Percentiles rank a stretch among this genome's conserved stretches.
Evolutionary conservation across 2,797 vertebrate species (phyloP).

Genomic region (Crenuchus spilurus): DNA sequence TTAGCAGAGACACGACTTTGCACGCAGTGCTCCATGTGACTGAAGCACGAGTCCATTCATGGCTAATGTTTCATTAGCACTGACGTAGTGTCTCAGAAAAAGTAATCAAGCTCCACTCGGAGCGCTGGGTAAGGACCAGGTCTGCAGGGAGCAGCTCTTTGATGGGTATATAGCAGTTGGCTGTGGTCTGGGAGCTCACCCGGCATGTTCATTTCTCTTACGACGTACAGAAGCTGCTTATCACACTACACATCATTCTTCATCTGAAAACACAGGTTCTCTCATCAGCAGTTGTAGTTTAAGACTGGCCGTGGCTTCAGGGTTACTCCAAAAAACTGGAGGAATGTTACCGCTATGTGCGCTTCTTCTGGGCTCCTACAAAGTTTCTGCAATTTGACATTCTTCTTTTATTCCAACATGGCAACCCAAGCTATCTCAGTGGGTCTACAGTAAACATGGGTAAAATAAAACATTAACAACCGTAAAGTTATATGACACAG

Average conservation of each 20-base stretch:
- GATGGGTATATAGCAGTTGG: slow-evolving; percentile 48
- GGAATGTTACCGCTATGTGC: too few relatives aligned
- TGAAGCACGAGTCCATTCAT: slow-evolving; percentile 47
- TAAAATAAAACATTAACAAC: not conserved
- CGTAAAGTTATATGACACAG: not conserved
- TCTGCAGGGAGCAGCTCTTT: slow-evolving; percentile 55
- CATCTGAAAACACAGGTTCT: not conserved
- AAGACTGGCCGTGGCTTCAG: not conserved
- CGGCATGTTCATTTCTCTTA: slow-evolving; percentile 11
- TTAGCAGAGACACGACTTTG: not conserved
- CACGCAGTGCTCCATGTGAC: slow-evolving; percentile 45
- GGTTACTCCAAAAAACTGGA: too few relatives aligned
- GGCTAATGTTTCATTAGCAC: slow-evolving; percentile 60
- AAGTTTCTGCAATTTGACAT: not conserved
- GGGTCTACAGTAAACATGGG: not conserved
- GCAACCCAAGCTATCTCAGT: not conserved
- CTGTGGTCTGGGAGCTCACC: slow-evolving; percentile 29
- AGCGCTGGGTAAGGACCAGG: slow-evolving; percentile 46
- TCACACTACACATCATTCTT: slow-evolving; percentile 9
- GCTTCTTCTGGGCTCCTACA: too few relatives aligned
- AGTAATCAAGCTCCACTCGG: slow-evolving; percentile 61
- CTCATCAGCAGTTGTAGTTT: not conserved
- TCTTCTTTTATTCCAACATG: not conserved
- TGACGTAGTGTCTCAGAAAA: slow-evolving; percentile 68
- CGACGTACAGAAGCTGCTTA: not conserved